Evolutionary conservation across 2,113 vertebrate species (phyloP).

Genomic region (Podarcis cretensis): DNA sequence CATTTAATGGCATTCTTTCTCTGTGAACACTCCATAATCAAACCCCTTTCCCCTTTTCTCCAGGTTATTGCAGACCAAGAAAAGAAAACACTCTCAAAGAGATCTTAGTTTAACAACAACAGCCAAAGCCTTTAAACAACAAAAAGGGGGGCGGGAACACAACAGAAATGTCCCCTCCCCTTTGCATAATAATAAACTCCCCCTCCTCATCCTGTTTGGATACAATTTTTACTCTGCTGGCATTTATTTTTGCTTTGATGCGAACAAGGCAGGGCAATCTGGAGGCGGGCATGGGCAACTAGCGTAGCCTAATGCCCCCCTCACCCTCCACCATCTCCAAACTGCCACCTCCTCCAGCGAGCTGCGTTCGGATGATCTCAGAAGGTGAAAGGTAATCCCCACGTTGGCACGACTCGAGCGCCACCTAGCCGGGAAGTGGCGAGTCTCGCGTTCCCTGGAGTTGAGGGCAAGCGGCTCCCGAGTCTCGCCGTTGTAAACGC

Average conservation of each 20-base stretch:
- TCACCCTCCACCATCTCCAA: neutral
- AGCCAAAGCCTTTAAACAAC: neutral
- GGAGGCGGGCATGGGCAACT: too few relatives aligned
- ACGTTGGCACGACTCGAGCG: conserved; percentile 49
- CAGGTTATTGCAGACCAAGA: neutral
- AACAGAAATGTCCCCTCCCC: too few relatives aligned
- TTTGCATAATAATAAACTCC: neutral
- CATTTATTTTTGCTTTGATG: neutral
- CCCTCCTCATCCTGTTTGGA: neutral
- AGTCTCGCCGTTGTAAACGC: neutral
- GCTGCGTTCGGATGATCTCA: conserved; percentile 17
- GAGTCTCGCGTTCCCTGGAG: conserved; percentile 24
- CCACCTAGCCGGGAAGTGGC: conserved; percentile 64
- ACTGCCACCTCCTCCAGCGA: neutral
- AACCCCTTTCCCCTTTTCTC: neutral
- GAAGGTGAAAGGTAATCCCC: conserved; percentile 26
- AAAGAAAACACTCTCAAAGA: neutral
- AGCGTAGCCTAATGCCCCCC: too few relatives aligned
- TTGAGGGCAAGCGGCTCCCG: neutral
- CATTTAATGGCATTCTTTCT: neutral
- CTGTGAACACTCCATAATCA: neutral
- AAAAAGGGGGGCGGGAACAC: too few relatives aligned
- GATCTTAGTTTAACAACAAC: neutral
- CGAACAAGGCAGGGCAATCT: neutral
- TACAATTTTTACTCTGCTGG: neutral